Conservation (phyloP, 2,113 vertebrate genomes). For the Riparia riparia region DNA sequence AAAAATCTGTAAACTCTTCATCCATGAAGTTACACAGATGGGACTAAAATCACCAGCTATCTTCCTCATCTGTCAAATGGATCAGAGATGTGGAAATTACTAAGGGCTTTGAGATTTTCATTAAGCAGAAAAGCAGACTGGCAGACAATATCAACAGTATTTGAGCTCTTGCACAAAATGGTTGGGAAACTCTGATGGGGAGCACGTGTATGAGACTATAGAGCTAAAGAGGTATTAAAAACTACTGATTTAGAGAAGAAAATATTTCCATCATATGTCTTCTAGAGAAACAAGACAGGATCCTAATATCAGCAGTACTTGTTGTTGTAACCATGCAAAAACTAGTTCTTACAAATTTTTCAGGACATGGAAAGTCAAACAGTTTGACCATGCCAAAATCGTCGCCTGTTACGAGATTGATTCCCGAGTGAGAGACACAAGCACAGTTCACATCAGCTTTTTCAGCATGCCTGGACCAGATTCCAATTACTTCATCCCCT, state of each 20-base stretch:
- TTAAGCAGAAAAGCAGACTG: background rate
- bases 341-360: constrained; percentile 94
- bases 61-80: background rate
- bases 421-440: constrained; percentile 96
- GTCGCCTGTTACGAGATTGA: constrained; percentile 95
- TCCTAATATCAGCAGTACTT: background rate
- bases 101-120: background rate
- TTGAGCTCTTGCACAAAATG: background rate
- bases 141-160: background rate
- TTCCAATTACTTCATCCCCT: constrained; percentile 94
- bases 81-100: background rate
- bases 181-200: background rate
- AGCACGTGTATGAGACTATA: fast-evolving
- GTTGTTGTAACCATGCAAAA: background rate
- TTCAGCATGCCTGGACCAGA: constrained; percentile 96
- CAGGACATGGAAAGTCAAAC: constrained; percentile 97
- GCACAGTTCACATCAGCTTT: constrained; percentile 96
- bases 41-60: background rate
- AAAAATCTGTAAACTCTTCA: background rate
- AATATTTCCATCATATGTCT: background rate
- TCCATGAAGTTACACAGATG: background rate
- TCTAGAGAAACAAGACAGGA: background rate
- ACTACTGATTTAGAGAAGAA: background rate
- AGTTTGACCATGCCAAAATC: constrained; percentile 99
- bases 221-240: background rate